Evolutionary conservation across 1,140 invertebrate genomes (phyloP).

Genomic region (Yoshiicerus persimilis): DNA sequence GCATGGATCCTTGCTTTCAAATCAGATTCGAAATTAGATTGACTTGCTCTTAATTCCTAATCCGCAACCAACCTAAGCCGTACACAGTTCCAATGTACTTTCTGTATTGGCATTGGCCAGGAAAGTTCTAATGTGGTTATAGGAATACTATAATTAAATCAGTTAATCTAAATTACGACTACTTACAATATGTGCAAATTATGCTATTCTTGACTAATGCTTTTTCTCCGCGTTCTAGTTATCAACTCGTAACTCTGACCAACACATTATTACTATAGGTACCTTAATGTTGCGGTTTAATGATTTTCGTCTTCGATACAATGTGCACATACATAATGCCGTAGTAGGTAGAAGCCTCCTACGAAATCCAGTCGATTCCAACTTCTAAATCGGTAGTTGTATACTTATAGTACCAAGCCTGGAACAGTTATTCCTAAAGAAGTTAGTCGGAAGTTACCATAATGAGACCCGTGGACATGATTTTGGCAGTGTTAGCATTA

Average conservation of each 20-base stretch:
- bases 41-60: not conserved
- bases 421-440: not conserved
- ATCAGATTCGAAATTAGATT: not conserved
- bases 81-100: too few species aligned
- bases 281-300: too few species aligned
- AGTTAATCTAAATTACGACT: not conserved
- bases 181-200: not conserved
- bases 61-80: too few species aligned
- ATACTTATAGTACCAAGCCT: not conserved
- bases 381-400: too few species aligned
- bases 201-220: not conserved
- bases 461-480: constrained; percentile 26
- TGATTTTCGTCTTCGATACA: not conserved
- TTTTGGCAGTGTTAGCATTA: not conserved
- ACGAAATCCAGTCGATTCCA: not conserved
- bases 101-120: not conserved
- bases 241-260: not conserved
- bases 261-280: not conserved
- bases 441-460: not conserved
- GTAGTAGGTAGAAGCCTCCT: too few species aligned
- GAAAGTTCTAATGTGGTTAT: not conserved
- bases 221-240: not conserved
- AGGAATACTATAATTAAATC: not conserved
- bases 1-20: not conserved
- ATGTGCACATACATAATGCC: too few species aligned